Conservation (phyloP, 1,140 invertebrate genomes). For the Zaprionus lachaisei region DNA sequence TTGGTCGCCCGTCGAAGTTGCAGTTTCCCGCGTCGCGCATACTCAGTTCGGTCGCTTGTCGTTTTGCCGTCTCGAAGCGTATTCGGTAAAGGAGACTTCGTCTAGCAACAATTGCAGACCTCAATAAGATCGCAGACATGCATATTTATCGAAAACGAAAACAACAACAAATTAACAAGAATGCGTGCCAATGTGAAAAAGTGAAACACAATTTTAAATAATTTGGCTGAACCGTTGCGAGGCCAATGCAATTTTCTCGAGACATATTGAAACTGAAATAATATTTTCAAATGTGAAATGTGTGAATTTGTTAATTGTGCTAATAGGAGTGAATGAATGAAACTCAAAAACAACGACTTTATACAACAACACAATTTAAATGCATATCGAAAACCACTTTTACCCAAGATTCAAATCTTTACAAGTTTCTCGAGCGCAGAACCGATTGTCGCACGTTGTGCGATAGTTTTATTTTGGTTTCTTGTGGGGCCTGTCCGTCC, state of each 20-base stretch:
- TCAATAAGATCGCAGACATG: constrained; percentile 16
- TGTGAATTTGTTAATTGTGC: constrained; percentile 49
- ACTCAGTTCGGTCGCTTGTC: constrained; percentile 15
- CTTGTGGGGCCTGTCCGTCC: constrained; percentile 10
- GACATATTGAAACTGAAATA: constrained; percentile 12
- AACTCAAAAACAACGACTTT: constrained; percentile 39
- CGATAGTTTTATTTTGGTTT: constrained; percentile 29
- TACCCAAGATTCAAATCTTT: constrained; percentile 66
- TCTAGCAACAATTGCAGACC: constrained; percentile 50
- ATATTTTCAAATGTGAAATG: constrained; percentile 24
- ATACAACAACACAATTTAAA: constrained; percentile 43
- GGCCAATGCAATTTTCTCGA: constrained; percentile 27
- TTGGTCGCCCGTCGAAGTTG: constrained; percentile 54
- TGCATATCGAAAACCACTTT: constrained; percentile 76
- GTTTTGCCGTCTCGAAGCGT: constrained; percentile 8
- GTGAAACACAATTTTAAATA: constrained; percentile 36
- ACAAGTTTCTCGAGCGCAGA: constrained; percentile 60
- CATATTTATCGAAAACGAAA: constrained; percentile 15
- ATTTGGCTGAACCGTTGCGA: constrained; percentile 14
- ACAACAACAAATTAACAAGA: constrained; percentile 29
- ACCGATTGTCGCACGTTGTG: constrained; percentile 40
- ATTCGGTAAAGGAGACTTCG: constrained; percentile 46
- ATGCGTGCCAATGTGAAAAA: constrained; percentile 59
- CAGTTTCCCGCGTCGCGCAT: constrained; percentile 60
- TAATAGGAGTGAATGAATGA: constrained; percentile 55